Conservation (phyloP, 1,140 invertebrate species). For the Papilio xuthus region DNA sequence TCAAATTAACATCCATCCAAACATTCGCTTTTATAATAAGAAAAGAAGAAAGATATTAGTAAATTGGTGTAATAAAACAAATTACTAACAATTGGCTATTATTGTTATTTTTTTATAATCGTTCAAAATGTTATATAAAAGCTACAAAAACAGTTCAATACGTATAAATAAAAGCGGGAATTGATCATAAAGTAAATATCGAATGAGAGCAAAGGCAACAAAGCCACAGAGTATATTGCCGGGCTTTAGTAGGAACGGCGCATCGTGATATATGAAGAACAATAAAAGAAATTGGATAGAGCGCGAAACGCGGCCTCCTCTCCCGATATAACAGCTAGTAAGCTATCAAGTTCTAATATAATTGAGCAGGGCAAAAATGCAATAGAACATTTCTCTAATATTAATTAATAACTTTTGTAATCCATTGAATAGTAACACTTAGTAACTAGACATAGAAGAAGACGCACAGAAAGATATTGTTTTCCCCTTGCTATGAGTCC, state of each 20-base stretch:
- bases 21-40: too few relatives aligned
- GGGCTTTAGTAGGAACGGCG: conserved; percentile 10
- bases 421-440: too few relatives aligned
- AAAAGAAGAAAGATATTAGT: too few relatives aligned
- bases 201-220: not conserved
- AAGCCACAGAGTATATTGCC: conserved; percentile 18
- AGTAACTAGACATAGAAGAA: too few relatives aligned
- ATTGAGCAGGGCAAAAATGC: not conserved
- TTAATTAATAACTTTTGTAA: not conserved
- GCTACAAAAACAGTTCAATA: not conserved
- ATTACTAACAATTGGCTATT: not conserved
- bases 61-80: not conserved
- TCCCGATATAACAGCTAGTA: not conserved
- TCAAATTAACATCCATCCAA: too few relatives aligned
- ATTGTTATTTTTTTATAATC: not conserved
- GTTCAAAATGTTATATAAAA: not conserved
- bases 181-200: conserved; percentile 17
- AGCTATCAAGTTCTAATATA: conserved; percentile 9
- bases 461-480: too few relatives aligned
- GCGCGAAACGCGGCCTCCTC: conserved; percentile 1
- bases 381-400: not conserved
- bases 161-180: not conserved
- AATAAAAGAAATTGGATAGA: conserved; percentile 38
- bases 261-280: conserved; percentile 28
- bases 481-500: too few relatives aligned